Base-by-base conservation (phyloP, 2,113 vertebrate genomes). In the Centrocercus urophasianus region DNA sequence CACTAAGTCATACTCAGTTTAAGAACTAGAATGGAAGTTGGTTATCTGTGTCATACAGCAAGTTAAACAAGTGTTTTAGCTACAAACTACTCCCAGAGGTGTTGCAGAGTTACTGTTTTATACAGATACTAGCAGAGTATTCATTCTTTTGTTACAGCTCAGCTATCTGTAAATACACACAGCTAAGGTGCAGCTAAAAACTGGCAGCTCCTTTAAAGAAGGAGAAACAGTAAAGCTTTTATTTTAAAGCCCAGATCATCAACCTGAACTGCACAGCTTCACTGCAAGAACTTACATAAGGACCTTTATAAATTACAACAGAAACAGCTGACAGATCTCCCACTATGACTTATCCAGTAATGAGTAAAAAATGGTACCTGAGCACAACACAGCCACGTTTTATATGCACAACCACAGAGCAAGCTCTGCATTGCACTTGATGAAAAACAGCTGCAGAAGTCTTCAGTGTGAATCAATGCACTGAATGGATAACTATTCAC, bases 381-480 rank as follows among this genome's bases (percentile, higher is more conserved):
- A 90, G 32, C 13, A 94, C 66, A 82, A 61, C 57, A 56, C 1
- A 4, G 14, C 11, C 10, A 82, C 17, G 28, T 32, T 90, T 86
- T 43, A 47, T 3, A 74, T 0, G 1, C 14, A 59, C 42, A 63
- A 18, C 6, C 45, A 38, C 36, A 71, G 30, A 36, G 27, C 0
- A 2, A 87, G 36, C 24, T 48, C 45, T 78, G 19, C 2, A 27
- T 2, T 20, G 50, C 11, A 36, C 40, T 47, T 4, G 1, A 50
- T 10, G 22, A 67, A 83, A 88, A 64, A 38, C 0, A 1, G 32
- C 27, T 69, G 30, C 64, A 88, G 40, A 93, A 93, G 71, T 36
- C 81, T 72, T 38, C 64, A 66, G 24, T 27, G 89, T 3, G 1
- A 84, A 89, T 56, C 87, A 71, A 75, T 11, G 83, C 2, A 77